These are phyloP conservation scores for Tricholaema leucomelas DNA, from an alignment of 2,113 vertebrate species.

Conservation along the genomic window DNA sequence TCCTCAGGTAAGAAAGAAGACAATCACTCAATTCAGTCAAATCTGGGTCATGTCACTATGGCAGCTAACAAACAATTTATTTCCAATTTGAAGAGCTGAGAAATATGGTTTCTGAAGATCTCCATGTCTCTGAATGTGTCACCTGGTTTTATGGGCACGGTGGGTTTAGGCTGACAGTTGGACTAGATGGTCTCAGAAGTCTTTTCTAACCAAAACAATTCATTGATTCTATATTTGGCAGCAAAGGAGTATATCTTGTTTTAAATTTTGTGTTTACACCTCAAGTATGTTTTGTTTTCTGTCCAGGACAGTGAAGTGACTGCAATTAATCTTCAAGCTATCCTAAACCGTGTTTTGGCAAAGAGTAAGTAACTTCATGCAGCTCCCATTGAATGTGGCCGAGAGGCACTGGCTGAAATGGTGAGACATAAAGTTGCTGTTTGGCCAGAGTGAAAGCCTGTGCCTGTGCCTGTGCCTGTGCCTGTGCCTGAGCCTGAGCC, in stretches of 20 bases:
- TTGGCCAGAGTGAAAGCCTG: not conserved
- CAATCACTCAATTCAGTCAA: not conserved
- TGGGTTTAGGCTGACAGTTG: too few relatives aligned
- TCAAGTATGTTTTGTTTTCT: not conserved
- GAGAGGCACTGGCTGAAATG: not conserved
- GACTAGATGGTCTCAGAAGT: too few relatives aligned
- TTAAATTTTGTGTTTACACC: not conserved
- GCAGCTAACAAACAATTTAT: not conserved
- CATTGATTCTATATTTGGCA: not conserved
- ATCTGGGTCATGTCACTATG: not conserved
- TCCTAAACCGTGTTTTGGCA: constrained; percentile 80
- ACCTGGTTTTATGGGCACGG: too few relatives aligned
- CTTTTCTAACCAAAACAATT: too few relatives aligned
- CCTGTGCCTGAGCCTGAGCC: not conserved
- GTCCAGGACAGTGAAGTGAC: constrained; percentile 85
- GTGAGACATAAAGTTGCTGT: not conserved
- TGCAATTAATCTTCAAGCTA: constrained; percentile 76
- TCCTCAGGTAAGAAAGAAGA: not conserved
- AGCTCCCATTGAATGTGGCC: not conserved
- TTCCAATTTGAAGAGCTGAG: not conserved
- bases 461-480: too few relatives aligned
- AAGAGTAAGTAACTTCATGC: constrained; percentile 75
- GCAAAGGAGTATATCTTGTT: not conserved
- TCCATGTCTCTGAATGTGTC: not conserved
- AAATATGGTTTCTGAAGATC: not conserved